Percentiles rank a stretch among this genome's conserved stretches.
Evolutionary conservation across 2,888 invertebrate species (phyloP).

Genomic region (Thera britannica): DNA sequence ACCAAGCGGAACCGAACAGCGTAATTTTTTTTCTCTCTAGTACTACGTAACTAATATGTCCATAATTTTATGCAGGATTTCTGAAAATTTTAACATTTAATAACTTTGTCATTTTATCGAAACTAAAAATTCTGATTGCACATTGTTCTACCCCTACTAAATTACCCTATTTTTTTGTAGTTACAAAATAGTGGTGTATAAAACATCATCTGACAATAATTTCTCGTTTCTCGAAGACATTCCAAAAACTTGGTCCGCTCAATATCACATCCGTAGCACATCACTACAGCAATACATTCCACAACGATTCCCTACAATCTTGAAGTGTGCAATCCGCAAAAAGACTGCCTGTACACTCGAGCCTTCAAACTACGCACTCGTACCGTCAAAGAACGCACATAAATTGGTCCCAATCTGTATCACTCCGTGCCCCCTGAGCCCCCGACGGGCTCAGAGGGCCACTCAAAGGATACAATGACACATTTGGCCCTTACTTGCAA

Average conservation of each 20-base stretch:
- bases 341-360: conserved; percentile 47
- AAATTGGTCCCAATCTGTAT: conserved; percentile 63
- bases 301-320: conserved; percentile 50
- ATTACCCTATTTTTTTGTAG: too few species aligned
- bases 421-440: conserved; percentile 37
- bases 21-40: too few species aligned
- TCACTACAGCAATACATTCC: conserved; percentile 51
- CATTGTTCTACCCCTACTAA: too few species aligned
- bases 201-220: too few species aligned
- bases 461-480: conserved; percentile 33
- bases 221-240: background rate
- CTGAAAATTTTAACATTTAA: too few species aligned
- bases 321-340: conserved; percentile 56
- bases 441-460: conserved; percentile 19
- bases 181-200: too few species aligned
- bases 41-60: too few species aligned
- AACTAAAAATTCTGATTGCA: too few species aligned
- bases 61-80: too few species aligned
- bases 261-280: conserved; percentile 40
- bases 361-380: conserved; percentile 14
- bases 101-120: too few species aligned
- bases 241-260: background rate
- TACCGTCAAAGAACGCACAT: conserved; percentile 49
- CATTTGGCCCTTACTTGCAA: conserved; percentile 22
- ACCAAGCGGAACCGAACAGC: too few species aligned